Evolutionary conservation across 2,113 vertebrate genomes (phyloP), one percentile per base, ranked within the genome.

Genomic region (Lasiurus cinereus): DNA sequence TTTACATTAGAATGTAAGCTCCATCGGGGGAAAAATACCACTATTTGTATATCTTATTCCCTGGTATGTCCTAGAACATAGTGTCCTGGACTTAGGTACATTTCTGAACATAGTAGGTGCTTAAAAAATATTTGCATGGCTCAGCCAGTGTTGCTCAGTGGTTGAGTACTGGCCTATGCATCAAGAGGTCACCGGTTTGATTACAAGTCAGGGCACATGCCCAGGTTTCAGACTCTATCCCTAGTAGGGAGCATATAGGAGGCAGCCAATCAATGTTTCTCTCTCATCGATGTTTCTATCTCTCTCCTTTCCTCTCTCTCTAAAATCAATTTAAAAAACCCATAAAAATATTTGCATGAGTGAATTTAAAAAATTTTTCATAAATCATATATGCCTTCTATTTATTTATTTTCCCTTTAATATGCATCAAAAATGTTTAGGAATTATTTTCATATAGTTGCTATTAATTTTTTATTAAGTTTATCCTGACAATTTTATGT

Each of bases 281-380:
- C 56, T 24, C 56, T 59, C 56, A 12, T 59, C 10, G 4, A 59
- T 24, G 56, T 59, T 24, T 59, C 22, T 59, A 24, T 59, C 56
- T 56, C 56, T 59, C 56, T 59, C 3, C 22, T 59, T 59, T 59
- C 22, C 56, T 59, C 22, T 59, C 56, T 59, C 22, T 59, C 56
- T 59, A 24, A 59, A 59, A 59, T 59, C 56, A 59, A 27, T 59
- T 59, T 59, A 22, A 59, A 59, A 59, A 59, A 59, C 22, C 56
- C 56, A 11, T 84, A 43, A 78, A 94, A 89, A 76, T 76, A 67
- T 54, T 69, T 80, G 9, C 14, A 69, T 66, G 11, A 70, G n/a
- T 90, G 39, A 46, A 77, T 94, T 88, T 91, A 80, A 94, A 80
- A 80, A 80, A 85, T 39, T 93, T 76, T 96, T 80, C 31, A 77